Evolutionary conservation across 2,797 vertebrate genomes (phyloP), one percentile per base, ranked within the genome.

Genomic region (Falco cherrug): DNA sequence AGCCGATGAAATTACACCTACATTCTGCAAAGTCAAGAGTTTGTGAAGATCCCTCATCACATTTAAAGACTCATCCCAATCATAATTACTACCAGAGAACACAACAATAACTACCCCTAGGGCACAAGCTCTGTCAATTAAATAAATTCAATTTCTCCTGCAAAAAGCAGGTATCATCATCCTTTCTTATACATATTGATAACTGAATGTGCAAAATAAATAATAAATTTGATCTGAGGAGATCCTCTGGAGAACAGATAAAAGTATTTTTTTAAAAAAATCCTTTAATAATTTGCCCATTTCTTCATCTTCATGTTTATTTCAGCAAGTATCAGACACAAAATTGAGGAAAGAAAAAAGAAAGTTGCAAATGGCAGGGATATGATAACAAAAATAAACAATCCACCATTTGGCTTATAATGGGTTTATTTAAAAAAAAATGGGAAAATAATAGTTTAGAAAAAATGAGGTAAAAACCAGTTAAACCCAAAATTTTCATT

Each of bases 341-440:
- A 76, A 88, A 80, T 45, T 41, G 48, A 76, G 79, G 31, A 39
- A 75, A 83, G 13, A 4, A 53, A 60, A 48, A 20, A 20, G 41
- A 29, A 48, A n/a, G 13, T 29, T 61, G 16, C 10, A 54, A 47
- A 67, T 65, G 14, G 3, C 6, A 80, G 10, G 15, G 7, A 6
- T 79, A 45, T 26, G 16, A 16, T 79, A 73, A 57, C 18, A 64
- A 84, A 77, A 91, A 57, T 48, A 31, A 82, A 24, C 4, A 60
- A 47, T 51, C 10, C 21, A 64, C 29, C 1, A 18, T 8, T 14
- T 1, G 2, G 3, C 1, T 24, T 68, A 29, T 39, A 87, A 70
- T 2, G 0, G 6, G 13, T 3, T 71, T 78, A 53, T n/a, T 28
- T 2, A 0, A 35, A 54, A 82, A 39, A 43, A 47, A 48, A 16